Percentiles rank a stretch among this genome's conserved stretches.
These are phyloP conservation scores for Zosterops pallidus DNA, from an alignment of 2,113 vertebrate genomes.

Conservation along the genomic window DNA sequence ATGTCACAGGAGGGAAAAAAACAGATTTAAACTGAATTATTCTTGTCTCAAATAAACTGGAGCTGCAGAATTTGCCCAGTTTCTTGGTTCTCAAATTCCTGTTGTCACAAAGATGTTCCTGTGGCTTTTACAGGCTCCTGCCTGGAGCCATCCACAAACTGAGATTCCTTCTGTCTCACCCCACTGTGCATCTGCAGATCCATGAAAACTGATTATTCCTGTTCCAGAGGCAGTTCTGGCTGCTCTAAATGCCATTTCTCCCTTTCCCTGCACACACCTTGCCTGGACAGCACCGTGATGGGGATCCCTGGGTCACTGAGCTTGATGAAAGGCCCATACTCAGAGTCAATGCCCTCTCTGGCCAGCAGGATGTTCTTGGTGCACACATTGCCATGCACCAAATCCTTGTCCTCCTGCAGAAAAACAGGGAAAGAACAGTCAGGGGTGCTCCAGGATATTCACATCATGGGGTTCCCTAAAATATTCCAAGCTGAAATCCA, in stretches of 20 bases:
- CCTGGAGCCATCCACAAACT: neutral
- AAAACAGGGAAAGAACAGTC: neutral
- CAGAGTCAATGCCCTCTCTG: constrained; percentile 83
- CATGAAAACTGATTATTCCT: neutral
- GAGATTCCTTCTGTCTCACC: neutral
- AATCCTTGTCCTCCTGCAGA: constrained; percentile 92
- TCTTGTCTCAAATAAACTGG: neutral
- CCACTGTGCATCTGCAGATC: neutral
- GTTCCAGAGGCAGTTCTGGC: neutral
- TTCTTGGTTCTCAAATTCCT: neutral
- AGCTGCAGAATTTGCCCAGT: neutral
- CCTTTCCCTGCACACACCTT: constrained; percentile 75
- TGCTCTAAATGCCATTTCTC: rapidly evolving
- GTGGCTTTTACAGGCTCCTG: neutral
- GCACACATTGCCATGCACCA: constrained; percentile 95
- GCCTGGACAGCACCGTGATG: constrained; percentile 87
- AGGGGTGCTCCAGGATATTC: neutral
- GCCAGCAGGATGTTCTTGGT: constrained; percentile 95
- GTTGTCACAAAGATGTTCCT: neutral
- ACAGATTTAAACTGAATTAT: rapidly evolving
- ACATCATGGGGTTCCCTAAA: neutral
- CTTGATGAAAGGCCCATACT: constrained; percentile 94
- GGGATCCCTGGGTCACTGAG: constrained; percentile 96
- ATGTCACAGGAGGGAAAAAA: neutral
- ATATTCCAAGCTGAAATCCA: neutral